Percentiles rank a stretch among this genome's conserved stretches.
Conservation (phyloP, 2,113 vertebrate genomes). For the Physeter macrocephalus region DNA sequence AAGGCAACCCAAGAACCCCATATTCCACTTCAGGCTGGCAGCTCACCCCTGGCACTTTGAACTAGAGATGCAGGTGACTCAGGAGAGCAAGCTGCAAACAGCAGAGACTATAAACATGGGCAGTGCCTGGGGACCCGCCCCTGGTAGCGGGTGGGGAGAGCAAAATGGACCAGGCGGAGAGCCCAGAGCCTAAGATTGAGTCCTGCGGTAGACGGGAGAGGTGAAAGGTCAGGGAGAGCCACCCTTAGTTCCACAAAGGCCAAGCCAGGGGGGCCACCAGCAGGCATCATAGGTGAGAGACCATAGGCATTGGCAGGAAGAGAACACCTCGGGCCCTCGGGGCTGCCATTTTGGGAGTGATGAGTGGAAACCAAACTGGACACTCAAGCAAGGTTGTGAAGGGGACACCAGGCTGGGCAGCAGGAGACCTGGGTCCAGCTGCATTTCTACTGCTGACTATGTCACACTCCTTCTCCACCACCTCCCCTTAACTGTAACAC, state of each 20-base stretch:
- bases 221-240: neutral
- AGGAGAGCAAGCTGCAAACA: neutral
- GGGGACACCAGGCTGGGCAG: neutral
- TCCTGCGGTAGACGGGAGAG: neutral
- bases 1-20: neutral
- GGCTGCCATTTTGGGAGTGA: neutral
- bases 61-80: neutral
- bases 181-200: neutral
- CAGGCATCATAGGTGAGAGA: neutral
- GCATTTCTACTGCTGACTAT: neutral
- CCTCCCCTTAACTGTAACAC: neutral
- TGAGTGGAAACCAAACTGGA: neutral
- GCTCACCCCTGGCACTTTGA: neutral
- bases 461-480: fast-evolving
- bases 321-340: too few species aligned
- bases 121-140: neutral
- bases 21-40: neutral
- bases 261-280: neutral
- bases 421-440: neutral
- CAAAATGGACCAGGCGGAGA: neutral
- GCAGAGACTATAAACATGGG: neutral
- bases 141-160: neutral
- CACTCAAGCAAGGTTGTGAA: fast-evolving
- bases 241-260: neutral
- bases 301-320: neutral